Evolutionary conservation across 2,888 invertebrate species (phyloP).

Genomic region (Drosophila greeni): DNA sequence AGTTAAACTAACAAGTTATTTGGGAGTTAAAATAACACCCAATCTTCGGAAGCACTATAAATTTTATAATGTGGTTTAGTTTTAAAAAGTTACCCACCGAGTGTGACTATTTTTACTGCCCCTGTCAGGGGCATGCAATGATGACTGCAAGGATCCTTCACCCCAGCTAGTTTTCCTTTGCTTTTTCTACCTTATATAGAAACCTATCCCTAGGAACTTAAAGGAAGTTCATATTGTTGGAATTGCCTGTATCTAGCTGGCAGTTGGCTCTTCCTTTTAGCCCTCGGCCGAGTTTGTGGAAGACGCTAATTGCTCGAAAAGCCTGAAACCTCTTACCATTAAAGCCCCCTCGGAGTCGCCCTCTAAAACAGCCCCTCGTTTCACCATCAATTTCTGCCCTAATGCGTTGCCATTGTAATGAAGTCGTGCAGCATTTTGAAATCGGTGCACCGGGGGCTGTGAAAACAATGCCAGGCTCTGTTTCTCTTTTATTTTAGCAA

Average conservation of each 20-base stretch:
- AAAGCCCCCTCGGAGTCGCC: neutral
- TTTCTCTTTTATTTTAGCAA: conserved; percentile 40
- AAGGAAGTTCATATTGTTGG: conserved; percentile 49
- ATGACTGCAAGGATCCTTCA: neutral
- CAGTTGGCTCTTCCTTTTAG: conserved; percentile 56
- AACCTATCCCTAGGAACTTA: conserved; percentile 4
- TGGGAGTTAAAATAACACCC: no score
- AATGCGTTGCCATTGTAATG: conserved; percentile 49
- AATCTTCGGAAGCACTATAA: no score
- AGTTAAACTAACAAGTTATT: no score
- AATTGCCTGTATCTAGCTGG: conserved; percentile 46
- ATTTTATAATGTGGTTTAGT: no score
- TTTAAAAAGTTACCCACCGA: neutral
- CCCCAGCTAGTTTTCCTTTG: neutral
- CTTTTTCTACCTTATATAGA: neutral
- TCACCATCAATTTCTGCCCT: conserved; percentile 34
- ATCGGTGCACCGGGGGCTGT: conserved; percentile 42
- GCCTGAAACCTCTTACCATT: conserved; percentile 42
- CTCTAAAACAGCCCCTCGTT: neutral
- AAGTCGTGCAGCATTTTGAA: conserved; percentile 47
- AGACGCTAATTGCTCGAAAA: conserved; percentile 67
- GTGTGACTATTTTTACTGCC: neutral
- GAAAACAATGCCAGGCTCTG: conserved; percentile 48
- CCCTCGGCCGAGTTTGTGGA: conserved; percentile 63
- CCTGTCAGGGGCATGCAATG: neutral